Percentiles rank a stretch among this genome's conserved stretches.
These are phyloP conservation scores for Cheilosia impressa DNA, from an alignment of 2,888 invertebrate genomes.

Conservation along the genomic window DNA sequence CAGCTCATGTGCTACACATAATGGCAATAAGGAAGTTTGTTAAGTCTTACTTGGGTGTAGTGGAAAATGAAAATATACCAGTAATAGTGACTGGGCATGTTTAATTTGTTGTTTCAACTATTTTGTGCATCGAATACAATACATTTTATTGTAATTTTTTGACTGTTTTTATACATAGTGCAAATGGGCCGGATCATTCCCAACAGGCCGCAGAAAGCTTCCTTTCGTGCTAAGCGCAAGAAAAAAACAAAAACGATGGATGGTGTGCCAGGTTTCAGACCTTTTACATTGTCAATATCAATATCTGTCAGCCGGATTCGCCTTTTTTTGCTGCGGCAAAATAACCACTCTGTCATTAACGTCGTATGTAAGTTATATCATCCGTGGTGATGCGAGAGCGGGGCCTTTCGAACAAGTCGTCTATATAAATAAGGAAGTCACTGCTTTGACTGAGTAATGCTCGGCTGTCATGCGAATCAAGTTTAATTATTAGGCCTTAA, in stretches of 20 bases:
- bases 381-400: background rate
- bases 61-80: constrained; percentile 21
- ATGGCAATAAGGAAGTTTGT: constrained; percentile 70
- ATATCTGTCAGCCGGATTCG: constrained; percentile 20
- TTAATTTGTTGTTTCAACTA: constrained; percentile 16
- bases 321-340: background rate
- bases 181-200: constrained; percentile 1
- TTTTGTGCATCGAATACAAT: background rate
- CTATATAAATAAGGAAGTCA: constrained; percentile 37
- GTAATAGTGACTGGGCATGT: constrained; percentile 12
- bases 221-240: background rate
- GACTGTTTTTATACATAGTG: background rate
- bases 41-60: constrained; percentile 33
- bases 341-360: constrained; percentile 3
- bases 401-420: background rate
- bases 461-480: constrained; percentile 8
- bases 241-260: background rate
- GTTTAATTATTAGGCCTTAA: constrained; percentile 4
- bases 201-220: constrained; percentile 16
- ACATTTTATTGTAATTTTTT: background rate
- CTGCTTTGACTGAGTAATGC: background rate
- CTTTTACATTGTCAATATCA: constrained; percentile 45
- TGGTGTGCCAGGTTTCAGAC: constrained; percentile 4
- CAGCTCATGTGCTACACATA: constrained; percentile 71
- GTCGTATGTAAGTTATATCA: constrained; percentile 5